A percentile compares a stretch with the other conserved stretches of the same genome.
phyloP scores from a whole-genome alignment of 2,888 invertebrate genomes.

The Eurytoma adleriae region DNA sequence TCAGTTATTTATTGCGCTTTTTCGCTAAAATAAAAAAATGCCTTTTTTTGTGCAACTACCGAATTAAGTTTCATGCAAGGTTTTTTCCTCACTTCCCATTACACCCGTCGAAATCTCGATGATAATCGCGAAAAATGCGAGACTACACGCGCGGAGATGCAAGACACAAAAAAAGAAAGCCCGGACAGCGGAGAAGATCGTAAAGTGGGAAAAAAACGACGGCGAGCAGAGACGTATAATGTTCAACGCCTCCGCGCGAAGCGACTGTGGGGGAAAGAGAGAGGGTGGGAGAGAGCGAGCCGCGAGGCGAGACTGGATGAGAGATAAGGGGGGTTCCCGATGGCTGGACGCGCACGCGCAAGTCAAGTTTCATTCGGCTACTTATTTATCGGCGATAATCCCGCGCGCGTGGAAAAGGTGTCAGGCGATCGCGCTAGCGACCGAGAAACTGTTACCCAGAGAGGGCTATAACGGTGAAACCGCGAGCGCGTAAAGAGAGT shows the following conservation, averaged over 20 bases:
- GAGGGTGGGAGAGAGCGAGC: neutral
- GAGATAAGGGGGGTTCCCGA: constrained; percentile 20
- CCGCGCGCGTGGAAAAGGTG: constrained; percentile 46
- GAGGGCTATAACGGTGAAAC: constrained; percentile 44
- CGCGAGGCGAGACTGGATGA: neutral
- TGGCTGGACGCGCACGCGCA: neutral
- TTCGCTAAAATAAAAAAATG: too few relatives aligned
- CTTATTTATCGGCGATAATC: constrained; percentile 45
- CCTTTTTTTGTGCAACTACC: too few relatives aligned
- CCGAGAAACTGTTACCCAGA: constrained; percentile 25
- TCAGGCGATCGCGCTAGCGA: constrained; percentile 26
- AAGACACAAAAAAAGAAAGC: constrained; percentile 7
- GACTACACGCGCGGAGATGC: neutral
- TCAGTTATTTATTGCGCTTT: too few relatives aligned
- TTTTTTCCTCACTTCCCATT: neutral
- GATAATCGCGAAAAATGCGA: neutral
- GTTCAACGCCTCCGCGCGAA: constrained; percentile 27
- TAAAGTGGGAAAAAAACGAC: constrained; percentile 26
- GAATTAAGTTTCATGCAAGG: too few relatives aligned
- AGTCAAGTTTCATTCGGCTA: constrained; percentile 27
- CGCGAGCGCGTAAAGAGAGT: constrained; percentile 11
- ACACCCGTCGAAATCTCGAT: neutral
- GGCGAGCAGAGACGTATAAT: constrained; percentile 13
- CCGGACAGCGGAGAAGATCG: neutral
- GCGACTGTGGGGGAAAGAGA: neutral